Conservation (phyloP, 2,113 vertebrate genomes). For the Ahaetulla prasina region DNA sequence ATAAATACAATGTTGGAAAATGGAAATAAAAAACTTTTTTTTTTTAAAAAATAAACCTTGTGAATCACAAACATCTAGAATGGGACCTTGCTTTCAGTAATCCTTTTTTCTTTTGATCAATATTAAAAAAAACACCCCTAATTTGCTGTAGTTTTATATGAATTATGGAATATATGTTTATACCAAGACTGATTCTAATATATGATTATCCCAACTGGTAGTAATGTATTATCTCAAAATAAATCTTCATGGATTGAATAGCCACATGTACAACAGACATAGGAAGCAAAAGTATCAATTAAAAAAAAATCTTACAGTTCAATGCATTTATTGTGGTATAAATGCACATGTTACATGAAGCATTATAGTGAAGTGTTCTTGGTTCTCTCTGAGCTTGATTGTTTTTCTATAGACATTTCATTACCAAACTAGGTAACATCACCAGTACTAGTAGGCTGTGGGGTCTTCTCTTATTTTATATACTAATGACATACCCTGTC, state of each 20-base stretch:
- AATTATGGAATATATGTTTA: background rate
- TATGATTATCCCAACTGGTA: background rate
- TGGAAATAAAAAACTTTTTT: too few species aligned
- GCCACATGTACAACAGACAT: background rate
- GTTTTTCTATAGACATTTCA: too few species aligned
- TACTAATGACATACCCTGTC: too few species aligned
- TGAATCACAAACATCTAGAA: slow-evolving; percentile 52
- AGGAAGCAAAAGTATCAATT: background rate
- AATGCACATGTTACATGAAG: background rate
- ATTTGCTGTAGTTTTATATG: background rate
- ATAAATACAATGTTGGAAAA: too few species aligned
- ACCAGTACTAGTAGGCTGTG: too few species aligned
- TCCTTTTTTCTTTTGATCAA: slow-evolving; percentile 46
- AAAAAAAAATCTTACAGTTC: background rate
- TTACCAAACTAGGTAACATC: too few species aligned
- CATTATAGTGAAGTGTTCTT: background rate
- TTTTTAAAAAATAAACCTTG: slow-evolving; percentile 65
- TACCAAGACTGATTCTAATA: background rate
- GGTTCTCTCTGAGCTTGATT: too few species aligned
- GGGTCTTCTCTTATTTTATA: too few species aligned
- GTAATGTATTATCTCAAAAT: background rate
- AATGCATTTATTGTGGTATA: background rate
- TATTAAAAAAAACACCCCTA: slow-evolving; percentile 15
- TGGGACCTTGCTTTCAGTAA: slow-evolving; percentile 67
- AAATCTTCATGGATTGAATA: background rate